These are phyloP conservation scores for Setipinna tenuifilis DNA, from an alignment of 2,797 vertebrate genomes.

Conservation along the genomic window DNA sequence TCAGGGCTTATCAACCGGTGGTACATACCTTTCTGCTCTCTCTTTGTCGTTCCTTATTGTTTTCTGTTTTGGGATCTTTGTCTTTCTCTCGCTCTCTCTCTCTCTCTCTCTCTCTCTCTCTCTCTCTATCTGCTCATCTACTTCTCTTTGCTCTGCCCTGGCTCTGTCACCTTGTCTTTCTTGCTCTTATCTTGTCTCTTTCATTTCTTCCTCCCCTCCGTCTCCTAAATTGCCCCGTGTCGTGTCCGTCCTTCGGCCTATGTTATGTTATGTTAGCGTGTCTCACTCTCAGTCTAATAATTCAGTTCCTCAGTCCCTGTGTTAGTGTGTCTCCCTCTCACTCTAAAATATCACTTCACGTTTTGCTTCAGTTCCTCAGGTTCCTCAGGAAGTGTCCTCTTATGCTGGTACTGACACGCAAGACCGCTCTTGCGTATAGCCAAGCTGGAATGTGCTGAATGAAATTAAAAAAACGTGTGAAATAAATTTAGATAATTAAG, in stretches of 20 bases:
- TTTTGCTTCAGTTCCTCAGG: not conserved
- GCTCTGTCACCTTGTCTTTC: constrained; percentile 16
- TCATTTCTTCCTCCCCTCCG: not conserved
- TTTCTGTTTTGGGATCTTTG: not conserved
- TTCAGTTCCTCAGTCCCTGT: too few relatives aligned
- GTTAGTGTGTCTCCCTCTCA: not conserved
- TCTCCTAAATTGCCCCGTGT: not conserved
- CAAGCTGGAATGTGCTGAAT: not conserved
- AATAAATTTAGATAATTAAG: constrained; percentile 56
- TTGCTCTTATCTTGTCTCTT: not conserved
- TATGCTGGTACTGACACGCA: constrained; percentile 24
- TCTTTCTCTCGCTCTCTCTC: not conserved
- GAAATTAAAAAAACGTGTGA: not conserved
- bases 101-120: not conserved
- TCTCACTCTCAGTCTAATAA: too few relatives aligned
- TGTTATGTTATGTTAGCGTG: too few relatives aligned
- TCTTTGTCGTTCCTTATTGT: not conserved
- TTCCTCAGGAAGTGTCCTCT: constrained; percentile 37
- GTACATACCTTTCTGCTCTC: not conserved
- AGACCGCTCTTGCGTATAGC: constrained; percentile 41
- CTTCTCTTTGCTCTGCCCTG: constrained; percentile 13
- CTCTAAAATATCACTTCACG: not conserved
- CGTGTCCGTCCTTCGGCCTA: not conserved
- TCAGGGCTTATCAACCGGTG: not conserved
- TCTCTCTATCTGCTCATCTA: not conserved